Conservation (phyloP, 2,888 invertebrate species). For the Blera fallax region DNA sequence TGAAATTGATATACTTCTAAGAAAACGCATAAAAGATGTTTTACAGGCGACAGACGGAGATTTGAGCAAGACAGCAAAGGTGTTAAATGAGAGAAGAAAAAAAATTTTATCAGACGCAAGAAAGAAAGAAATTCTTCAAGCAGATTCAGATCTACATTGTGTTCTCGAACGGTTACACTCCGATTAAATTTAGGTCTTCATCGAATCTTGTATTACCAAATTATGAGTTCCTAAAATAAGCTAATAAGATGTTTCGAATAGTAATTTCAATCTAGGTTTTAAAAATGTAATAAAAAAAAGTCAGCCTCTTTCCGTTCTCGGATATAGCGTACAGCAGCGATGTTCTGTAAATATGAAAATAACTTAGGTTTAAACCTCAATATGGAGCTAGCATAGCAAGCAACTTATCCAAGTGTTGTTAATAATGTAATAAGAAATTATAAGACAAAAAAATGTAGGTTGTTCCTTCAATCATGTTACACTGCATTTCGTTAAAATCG, state of each 20-base stretch:
- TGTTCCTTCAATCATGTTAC: no score
- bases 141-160: background rate
- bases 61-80: constrained; percentile 63
- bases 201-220: background rate
- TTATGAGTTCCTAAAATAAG: background rate
- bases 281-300: no score
- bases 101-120: constrained; percentile 73
- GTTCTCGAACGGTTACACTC: constrained; percentile 5
- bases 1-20: constrained; percentile 71
- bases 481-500: no score
- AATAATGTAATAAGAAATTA: no score
- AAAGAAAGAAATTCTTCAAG: background rate
- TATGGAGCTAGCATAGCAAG: no score
- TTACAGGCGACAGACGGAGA: background rate
- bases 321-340: no score
- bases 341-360: no score
- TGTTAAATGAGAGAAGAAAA: constrained; percentile 77
- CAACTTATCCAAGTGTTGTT: no score
- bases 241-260: background rate
- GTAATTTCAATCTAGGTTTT: no score
- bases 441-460: no score
- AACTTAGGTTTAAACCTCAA: no score
- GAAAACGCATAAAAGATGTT: constrained; percentile 74
- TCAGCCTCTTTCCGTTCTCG: no score
- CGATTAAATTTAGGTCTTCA: background rate